Conservation (phyloP, 2,888 invertebrate genomes). For the Bursaphelenchus okinawaensis region DNA sequence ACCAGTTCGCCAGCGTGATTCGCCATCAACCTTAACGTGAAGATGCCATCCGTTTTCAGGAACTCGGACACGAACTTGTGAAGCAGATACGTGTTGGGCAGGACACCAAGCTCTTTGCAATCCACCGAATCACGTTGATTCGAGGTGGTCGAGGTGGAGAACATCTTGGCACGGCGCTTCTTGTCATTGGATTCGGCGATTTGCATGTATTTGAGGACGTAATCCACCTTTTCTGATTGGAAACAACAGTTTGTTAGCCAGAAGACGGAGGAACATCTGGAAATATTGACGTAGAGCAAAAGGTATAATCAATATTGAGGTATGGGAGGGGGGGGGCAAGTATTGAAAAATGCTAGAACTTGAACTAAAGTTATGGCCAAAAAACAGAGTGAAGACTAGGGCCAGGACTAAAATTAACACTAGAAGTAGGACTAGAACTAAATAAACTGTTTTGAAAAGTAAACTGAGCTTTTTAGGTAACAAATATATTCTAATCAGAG, state of each 20-base stretch:
- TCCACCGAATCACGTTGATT: conserved; percentile 20
- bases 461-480: too few species aligned
- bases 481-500: too few species aligned
- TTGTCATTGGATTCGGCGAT: conserved; percentile 33
- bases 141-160: conserved; percentile 4
- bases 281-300: too few species aligned
- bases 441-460: too few species aligned
- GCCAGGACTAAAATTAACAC: too few species aligned
- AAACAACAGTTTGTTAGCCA: conserved; percentile 50
- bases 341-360: conserved; percentile 12
- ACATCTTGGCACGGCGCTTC: conserved; percentile 19
- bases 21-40: conserved; percentile 53
- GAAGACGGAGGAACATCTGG: conserved; percentile 46
- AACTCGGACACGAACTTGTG: conserved; percentile 47
- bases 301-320: too few species aligned
- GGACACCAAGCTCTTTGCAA: conserved; percentile 21
- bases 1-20: conserved; percentile 52
- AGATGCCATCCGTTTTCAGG: conserved; percentile 52
- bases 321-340: too few species aligned
- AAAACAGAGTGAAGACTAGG: too few species aligned
- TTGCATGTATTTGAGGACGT: conserved; percentile 49
- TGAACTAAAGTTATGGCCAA: too few species aligned
- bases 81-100: conserved; percentile 46
- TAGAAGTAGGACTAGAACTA: too few species aligned
- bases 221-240: conserved; percentile 48